Evolutionary conservation across 2,113 vertebrate genomes (phyloP), one percentile per base, ranked within the genome.

Genomic region (Pipra filicauda): DNA sequence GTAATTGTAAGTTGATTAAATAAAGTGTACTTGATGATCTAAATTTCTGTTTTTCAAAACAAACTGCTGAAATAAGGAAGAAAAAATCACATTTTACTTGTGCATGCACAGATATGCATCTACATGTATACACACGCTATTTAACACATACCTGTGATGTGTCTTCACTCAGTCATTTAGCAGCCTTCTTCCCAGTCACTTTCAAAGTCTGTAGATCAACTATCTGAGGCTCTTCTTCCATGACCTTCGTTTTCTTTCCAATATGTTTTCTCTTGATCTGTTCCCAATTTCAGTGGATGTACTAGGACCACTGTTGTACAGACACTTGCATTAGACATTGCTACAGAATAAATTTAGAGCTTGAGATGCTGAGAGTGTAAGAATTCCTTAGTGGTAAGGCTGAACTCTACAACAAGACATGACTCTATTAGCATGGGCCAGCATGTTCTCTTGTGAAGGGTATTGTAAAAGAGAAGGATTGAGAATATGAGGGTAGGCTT

Each of bases 271-370:
- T 75, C 30, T 70, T 49, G 15, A 8, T 59, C 48, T 71, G 5
- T 15, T 77, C 33, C 55, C 19, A 33, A 8, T 91, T 83, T 72
- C 44, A 61, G 5, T 4, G 20, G 57, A 52, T 6, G 4, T 21
- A 16, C 4, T 5, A 59, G 58, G 37, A 15, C 12, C 2, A 8
- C 17, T 3, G 3, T 5, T 52, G 15, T 9, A 12, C n/a, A 44
- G 27, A n/a, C 23, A 62, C 5, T 12, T 1, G 0, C 30, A 6
- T 33, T 33, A 20, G 27, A n/a, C 0, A 1, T 12, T 59, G 15
- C 5, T 21, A 48, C 15, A 52, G 37, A 64, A 44, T n/a, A 66
- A 21, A 49, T 11, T 49, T 22, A 59, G 15, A 64, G 8, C 12
- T 76, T 44, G 31, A 24, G 21, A 33, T 28, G 26, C 20, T 73